Base-by-base conservation (phyloP, 1,140 invertebrate species). In the Heterodera carotae region DNA sequence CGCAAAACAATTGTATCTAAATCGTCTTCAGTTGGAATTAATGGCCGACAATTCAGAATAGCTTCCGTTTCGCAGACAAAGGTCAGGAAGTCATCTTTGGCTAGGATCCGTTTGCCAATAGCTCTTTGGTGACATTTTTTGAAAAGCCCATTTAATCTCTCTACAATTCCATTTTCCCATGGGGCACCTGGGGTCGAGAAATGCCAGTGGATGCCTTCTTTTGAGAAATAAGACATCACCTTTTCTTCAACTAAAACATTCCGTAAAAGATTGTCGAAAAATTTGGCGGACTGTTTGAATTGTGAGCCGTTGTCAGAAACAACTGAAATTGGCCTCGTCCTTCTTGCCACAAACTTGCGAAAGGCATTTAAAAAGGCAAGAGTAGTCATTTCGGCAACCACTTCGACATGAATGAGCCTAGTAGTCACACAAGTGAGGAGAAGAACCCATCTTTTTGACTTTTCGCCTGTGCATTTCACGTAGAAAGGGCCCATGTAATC, bases 161-260 rank as follows among this genome's bases (percentile, higher is more conserved):
- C 67, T 1, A 36, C 22, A 5, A 68, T 29, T 4, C 67, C 67
- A n/a, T 43, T 43, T 27, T 68, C 25, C 67, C 67, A 68, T n/a
- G 67, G 67, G 5, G 25, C 27, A 0, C 34, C 2, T 6, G 67
- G 67, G 22, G 67, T 68, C 1, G 43, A 36, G 25, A 68, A 68
- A n/a, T 68, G 22, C 67, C 67, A 68, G 43, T 68, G 25, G 10
- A 68, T 68, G 3, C 43, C 43, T 29, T 68, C 67, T 27, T 68
- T 29, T n/a, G 67, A n/a, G 29, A 68, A 68, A 27, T 68, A 68
- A 6, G 34, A n/a, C n/a, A 36, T 6, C 5, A 68, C n/a, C n/a
- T 43, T 43, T 5, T 68, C 27, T 4, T 68, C 27, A 2, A 29
- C 29, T 29, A 68, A 36, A n/a, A 36, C 33, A 8, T 29, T 43